phyloP scores from a whole-genome alignment of 2,113 vertebrate genomes.

The Corythaeola cristata region DNA sequence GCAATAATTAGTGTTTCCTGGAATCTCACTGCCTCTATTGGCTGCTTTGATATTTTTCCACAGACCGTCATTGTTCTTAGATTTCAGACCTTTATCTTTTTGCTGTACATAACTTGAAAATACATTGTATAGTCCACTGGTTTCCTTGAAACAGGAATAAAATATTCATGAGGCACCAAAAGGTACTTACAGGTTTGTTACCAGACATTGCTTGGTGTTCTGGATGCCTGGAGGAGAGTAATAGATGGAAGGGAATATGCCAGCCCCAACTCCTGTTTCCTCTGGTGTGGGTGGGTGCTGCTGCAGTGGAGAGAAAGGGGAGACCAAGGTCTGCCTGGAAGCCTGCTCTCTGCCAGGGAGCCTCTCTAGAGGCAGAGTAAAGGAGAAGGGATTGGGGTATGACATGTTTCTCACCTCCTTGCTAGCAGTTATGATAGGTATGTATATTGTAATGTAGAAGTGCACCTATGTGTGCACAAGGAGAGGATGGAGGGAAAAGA shows the following conservation, averaged over 20 bases:
- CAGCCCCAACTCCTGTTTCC: background rate
- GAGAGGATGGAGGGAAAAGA: background rate
- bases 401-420: background rate
- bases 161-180: background rate
- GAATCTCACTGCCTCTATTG: background rate
- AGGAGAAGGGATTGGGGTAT: background rate
- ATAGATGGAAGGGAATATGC: background rate
- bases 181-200: background rate
- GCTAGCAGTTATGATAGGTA: background rate
- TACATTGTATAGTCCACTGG: rapidly evolving
- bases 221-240: background rate
- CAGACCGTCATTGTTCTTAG: background rate
- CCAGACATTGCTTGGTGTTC: background rate
- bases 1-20: background rate
- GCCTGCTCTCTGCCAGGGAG: background rate
- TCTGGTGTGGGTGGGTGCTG: background rate
- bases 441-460: background rate
- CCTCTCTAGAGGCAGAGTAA: background rate
- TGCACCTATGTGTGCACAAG: background rate
- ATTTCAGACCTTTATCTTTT: background rate
- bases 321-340: background rate
- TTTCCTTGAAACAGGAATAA: background rate
- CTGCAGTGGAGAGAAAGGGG: background rate
- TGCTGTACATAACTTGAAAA: background rate
- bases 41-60: background rate